Percentiles rank a stretch among this genome's conserved stretches.
These are phyloP conservation scores for Dione juno DNA, from an alignment of 2,888 invertebrate species.

Conservation along the genomic window DNA sequence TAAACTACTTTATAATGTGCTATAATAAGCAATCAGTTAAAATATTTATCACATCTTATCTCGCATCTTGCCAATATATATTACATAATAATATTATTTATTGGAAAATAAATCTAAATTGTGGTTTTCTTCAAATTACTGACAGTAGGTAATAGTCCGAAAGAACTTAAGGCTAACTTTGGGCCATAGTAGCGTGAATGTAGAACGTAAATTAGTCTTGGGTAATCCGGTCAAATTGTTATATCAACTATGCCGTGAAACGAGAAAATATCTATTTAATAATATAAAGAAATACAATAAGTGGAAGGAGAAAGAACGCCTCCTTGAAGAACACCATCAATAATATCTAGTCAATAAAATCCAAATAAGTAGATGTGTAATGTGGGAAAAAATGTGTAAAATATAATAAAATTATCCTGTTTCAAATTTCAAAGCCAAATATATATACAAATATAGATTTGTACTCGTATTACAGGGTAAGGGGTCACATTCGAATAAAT, in stretches of 20 bases:
- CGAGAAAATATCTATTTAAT: too few species aligned
- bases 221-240: background rate
- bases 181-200: too few species aligned
- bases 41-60: constrained; percentile 31
- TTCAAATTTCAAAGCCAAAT: background rate
- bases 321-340: background rate
- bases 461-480: background rate
- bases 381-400: background rate
- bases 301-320: background rate
- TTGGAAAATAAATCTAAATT: background rate
- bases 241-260: too few species aligned
- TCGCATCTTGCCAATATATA: background rate
- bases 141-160: too few species aligned
- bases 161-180: too few species aligned
- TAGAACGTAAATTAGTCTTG: background rate
- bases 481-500: constrained; percentile 7
- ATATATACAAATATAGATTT: background rate
- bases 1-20: constrained; percentile 39
- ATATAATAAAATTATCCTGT: background rate
- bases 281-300: background rate
- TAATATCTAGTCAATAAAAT: too few species aligned
- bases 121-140: background rate
- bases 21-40: constrained; percentile 33
- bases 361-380: background rate
- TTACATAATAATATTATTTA: background rate